phyloP scores from a whole-genome alignment of 2,797 vertebrate genomes.

The Ataeniobius toweri region DNA sequence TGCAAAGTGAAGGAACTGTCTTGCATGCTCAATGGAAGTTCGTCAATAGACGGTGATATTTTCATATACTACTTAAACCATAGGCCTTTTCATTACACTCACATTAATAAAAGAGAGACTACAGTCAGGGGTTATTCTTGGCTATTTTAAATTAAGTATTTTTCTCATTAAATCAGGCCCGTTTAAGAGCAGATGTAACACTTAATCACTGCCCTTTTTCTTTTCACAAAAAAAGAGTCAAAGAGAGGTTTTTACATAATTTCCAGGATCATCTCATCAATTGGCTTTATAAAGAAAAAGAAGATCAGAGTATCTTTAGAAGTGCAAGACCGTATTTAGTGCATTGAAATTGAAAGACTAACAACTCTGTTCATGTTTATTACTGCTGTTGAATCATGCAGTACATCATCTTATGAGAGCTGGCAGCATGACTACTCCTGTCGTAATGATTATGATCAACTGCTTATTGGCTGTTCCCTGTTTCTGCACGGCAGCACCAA shows the following conservation, averaged over 20 bases:
- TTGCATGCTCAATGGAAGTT: too few species aligned
- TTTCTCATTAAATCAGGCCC: background rate
- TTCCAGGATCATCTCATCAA: background rate
- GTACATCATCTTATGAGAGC: conserved; percentile 35
- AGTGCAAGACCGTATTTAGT: background rate
- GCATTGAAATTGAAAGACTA: background rate
- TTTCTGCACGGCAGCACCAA: conserved; percentile 11
- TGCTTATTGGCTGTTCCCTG: conserved; percentile 10
- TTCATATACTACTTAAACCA: background rate
- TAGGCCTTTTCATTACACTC: background rate
- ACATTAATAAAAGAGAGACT: background rate
- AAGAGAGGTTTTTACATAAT: background rate
- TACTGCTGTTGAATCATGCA: background rate
- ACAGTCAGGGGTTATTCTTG: background rate
- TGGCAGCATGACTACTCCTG: conserved; percentile 58
- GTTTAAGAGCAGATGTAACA: background rate
- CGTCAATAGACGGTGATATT: too few species aligned
- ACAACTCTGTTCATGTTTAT: background rate
- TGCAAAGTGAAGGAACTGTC: too few species aligned
- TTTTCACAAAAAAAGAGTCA: too few species aligned
- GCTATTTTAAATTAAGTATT: background rate
- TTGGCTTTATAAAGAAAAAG: background rate
- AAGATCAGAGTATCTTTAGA: background rate
- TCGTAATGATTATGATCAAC: conserved; percentile 45
- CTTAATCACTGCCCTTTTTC: background rate